Conservation (phyloP, 2,888 invertebrate species). For the Maniola hyperantus region DNA sequence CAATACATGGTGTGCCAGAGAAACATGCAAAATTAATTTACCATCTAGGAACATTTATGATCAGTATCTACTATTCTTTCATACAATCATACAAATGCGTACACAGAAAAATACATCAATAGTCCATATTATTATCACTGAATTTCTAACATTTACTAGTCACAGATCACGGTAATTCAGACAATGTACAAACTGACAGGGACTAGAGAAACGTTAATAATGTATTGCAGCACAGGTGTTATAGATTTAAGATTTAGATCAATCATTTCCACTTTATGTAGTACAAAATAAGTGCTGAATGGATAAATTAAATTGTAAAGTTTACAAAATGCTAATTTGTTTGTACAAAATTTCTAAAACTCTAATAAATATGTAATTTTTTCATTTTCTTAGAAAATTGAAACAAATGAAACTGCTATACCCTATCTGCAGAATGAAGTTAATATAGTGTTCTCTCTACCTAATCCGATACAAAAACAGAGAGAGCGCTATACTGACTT, state of each 20-base stretch:
- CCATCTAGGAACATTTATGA: conserved; percentile 68
- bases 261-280: too few relatives aligned
- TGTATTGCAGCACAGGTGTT: not conserved
- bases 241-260: too few relatives aligned
- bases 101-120: conserved; percentile 66
- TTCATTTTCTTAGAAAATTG: too few relatives aligned
- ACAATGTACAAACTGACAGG: conserved; percentile 16
- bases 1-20: conserved; percentile 36
- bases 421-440: too few relatives aligned
- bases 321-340: too few relatives aligned
- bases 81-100: conserved; percentile 61
- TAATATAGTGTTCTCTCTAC: too few relatives aligned
- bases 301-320: too few relatives aligned
- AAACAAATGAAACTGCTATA: too few relatives aligned
- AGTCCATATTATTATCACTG: conserved; percentile 56
- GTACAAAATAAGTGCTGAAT: not conserved
- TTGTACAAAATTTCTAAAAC: too few relatives aligned
- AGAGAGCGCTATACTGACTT: too few relatives aligned
- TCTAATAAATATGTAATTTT: too few relatives aligned
- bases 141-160: conserved; percentile 52
- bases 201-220: not conserved
- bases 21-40: conserved; percentile 60
- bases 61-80: conserved; percentile 53
- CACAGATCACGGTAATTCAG: conserved; percentile 37
- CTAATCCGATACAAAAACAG: too few relatives aligned